Conservation (phyloP, 2,888 invertebrate species). For the Cistogaster globosa region DNA sequence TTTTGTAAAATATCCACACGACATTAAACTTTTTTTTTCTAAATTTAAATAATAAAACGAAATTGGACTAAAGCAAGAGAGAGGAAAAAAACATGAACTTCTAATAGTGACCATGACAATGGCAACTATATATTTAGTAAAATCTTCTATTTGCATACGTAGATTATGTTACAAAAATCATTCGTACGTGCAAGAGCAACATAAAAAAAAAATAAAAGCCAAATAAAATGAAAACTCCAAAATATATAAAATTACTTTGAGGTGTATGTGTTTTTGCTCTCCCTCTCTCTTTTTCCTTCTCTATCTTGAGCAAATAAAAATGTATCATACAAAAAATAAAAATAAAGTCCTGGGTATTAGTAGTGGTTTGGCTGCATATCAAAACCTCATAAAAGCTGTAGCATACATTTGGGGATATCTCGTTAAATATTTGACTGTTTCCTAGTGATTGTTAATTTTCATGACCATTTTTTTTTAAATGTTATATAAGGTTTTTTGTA, state of each 20-base stretch:
- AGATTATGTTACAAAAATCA: neutral
- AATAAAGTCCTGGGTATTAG: no score
- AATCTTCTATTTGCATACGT: neutral
- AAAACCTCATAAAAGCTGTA: constrained; percentile 72
- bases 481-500: neutral
- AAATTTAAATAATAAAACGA: constrained; percentile 15
- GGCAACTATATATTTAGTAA: constrained; percentile 30
- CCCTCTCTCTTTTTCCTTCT: neutral
- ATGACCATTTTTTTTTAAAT: constrained; percentile 63
- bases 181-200: constrained; percentile 6
- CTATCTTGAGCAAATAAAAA: neutral
- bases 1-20: neutral
- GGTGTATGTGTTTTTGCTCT: neutral
- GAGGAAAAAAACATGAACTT: neutral
- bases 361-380: constrained; percentile 58
- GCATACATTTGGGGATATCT: constrained; percentile 74
- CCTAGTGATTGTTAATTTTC: constrained; percentile 73
- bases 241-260: neutral
- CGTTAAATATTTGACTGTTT: constrained; percentile 72
- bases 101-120: constrained; percentile 59
- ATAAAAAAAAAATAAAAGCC: constrained; percentile 5
- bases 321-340: neutral
- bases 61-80: neutral
- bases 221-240: neutral
- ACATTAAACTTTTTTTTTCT: neutral